Evolutionary conservation across 2,888 invertebrate species (phyloP), one percentile per base, ranked within the genome.

Genomic region (Polymixis flavicincta): DNA sequence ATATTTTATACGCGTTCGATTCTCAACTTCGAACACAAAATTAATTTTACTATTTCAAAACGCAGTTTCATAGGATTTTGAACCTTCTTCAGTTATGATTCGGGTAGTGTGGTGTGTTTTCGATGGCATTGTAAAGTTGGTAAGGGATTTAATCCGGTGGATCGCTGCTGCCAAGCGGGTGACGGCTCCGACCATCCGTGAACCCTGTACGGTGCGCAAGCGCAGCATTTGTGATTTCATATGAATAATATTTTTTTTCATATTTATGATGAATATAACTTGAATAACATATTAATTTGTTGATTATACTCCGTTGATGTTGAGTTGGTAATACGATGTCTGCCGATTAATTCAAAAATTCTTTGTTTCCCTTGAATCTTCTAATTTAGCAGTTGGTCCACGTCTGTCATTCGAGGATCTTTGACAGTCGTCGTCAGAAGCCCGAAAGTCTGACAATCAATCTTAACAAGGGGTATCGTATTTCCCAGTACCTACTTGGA

Each of bases 111-210:
- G 64, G 74, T 64, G 54, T 52, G 48, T 70, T 65, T 76, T 48
- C 69, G 50, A 76, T 78, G 76, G 75, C 83, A 80, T 78, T 82
- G 66, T 78, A 73, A 82, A 76, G 74, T 87, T 89, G 85, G 91
- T 88, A 72, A 76, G 80, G 78, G 86, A 85, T 88, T 90, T 92
- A 92, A 94, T 93, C 92, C 91, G 89, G 89, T 90, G 90, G 89
- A 89, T 88, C 89, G 91, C 86, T 88, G 90, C 90, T 89, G 90
- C 91, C 89, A 85, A 87, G 85, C 90, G 89, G 92, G 90, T 94
- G 94, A 94, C 93, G 93, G 91, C 89, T 92, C 87, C 92, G 92
- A 90, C 93, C 94, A 93, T 93, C 93, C 94, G 92, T 93, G 92
- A 93, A 92, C 89, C 87, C 86, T 84, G 93, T 94, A 94, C 92